Percentiles rank a stretch among this genome's conserved stretches.
Evolutionary conservation across 2,888 invertebrate genomes (phyloP).

Genomic region (Cosmorhoe ocellata): DNA sequence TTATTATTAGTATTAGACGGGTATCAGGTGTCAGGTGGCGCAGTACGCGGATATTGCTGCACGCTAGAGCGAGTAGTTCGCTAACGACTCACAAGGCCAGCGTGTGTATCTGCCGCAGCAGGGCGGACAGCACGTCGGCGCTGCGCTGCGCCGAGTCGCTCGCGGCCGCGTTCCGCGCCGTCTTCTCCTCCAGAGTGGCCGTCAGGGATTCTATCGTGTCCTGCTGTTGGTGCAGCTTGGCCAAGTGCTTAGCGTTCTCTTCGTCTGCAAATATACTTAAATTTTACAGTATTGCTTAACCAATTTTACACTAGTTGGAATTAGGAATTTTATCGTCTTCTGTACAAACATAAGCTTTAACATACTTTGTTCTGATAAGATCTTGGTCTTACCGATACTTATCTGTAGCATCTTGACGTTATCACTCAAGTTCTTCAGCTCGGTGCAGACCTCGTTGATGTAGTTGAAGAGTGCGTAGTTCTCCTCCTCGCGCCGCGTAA

Average conservation of each 20-base stretch:
- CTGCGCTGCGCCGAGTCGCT: constrained; percentile 52
- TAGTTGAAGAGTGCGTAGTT: constrained; percentile 96
- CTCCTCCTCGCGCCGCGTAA: constrained; percentile 92
- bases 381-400: constrained; percentile 80
- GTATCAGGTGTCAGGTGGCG: no score
- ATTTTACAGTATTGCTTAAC: not conserved
- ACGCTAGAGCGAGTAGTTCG: not conserved
- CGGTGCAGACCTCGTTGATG: constrained; percentile 93
- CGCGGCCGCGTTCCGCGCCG: constrained; percentile 57
- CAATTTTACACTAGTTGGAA: no score
- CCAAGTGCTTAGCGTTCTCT: constrained; percentile 81
- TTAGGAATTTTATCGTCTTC: no score
- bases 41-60: no score
- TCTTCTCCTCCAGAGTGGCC: constrained; percentile 73
- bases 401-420: constrained; percentile 84
- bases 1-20: no score
- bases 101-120: constrained; percentile 56
- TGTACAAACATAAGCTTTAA: no score
- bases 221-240: constrained; percentile 82
- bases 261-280: constrained; percentile 47
- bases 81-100: constrained; percentile 57
- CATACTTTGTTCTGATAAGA: no score
- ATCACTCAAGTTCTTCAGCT: constrained; percentile 88
- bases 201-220: constrained; percentile 82
- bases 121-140: constrained; percentile 46